phyloP scores from a whole-genome alignment of 2,888 invertebrate species.

The Lasioglossum zephyrum region DNA sequence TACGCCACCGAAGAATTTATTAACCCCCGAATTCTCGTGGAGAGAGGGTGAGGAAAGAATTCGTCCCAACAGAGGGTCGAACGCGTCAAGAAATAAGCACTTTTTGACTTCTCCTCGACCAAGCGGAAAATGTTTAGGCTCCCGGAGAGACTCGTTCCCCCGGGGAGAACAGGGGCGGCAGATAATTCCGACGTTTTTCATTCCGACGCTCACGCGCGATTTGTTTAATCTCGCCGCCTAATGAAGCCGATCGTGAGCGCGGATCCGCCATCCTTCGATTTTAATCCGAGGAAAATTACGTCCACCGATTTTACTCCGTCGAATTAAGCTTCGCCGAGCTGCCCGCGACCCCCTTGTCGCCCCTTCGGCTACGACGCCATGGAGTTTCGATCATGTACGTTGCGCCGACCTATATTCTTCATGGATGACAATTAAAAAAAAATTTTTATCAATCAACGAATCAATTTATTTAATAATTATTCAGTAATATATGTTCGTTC shows the following conservation, averaged over 20 bases:
- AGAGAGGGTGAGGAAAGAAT: not conserved
- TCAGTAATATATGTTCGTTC: too few relatives aligned
- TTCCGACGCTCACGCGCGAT: conserved; percentile 61
- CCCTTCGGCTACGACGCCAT: not conserved
- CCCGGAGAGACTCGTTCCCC: not conserved
- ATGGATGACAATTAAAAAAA: too few relatives aligned
- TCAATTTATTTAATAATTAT: not conserved
- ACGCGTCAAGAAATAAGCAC: not conserved
- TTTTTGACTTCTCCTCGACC: not conserved
- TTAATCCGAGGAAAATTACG: conserved; percentile 64
- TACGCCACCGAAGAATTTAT: not conserved
- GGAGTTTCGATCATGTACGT: conserved; percentile 34
- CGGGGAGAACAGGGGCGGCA: not conserved
- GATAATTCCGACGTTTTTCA: conserved; percentile 60
- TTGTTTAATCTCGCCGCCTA: conserved; percentile 64
- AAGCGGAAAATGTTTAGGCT: not conserved
- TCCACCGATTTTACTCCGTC: conserved; percentile 54
- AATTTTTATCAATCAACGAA: too few relatives aligned
- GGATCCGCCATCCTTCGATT: conserved; percentile 53
- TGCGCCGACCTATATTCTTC: conserved; percentile 51
- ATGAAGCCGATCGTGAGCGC: conserved; percentile 60
- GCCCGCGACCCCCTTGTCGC: not conserved
- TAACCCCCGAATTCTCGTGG: not conserved
- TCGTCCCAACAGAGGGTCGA: not conserved
- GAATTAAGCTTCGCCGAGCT: conserved; percentile 44